phyloP scores from a whole-genome alignment of 2,888 invertebrate genomes.

The Folsomia manolachei region DNA sequence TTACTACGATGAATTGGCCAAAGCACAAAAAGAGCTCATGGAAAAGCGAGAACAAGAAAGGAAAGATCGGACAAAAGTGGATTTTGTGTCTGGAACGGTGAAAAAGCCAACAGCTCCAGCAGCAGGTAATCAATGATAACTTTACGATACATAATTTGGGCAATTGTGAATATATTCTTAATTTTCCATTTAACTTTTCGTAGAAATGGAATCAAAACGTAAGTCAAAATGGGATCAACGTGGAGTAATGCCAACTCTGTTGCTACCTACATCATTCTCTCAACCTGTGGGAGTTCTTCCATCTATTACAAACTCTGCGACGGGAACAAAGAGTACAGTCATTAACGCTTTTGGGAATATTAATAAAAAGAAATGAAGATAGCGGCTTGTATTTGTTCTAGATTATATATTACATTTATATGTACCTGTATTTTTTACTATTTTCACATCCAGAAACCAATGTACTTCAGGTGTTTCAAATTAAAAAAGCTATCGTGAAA shows the following conservation, averaged over 20 bases:
- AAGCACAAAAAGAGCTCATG: conserved; percentile 64
- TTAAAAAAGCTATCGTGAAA: too few relatives aligned
- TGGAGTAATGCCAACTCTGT: conserved; percentile 38
- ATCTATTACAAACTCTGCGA: conserved; percentile 57
- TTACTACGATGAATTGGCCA: conserved; percentile 87
- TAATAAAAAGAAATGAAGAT: conserved; percentile 57
- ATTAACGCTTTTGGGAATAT: conserved; percentile 90
- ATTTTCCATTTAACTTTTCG: background rate
- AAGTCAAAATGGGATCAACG: conserved; percentile 94
- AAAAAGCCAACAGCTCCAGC: conserved; percentile 61
- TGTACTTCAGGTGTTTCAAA: too few relatives aligned
- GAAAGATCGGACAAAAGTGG: conserved; percentile 65
- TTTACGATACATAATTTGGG: too few relatives aligned
- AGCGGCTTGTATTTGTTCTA: too few relatives aligned
- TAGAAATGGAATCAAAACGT: conserved; percentile 55
- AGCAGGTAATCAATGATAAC: conserved; percentile 13
- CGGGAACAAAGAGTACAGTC: conserved; percentile 86
- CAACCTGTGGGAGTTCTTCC: conserved; percentile 52
- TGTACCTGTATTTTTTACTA: too few relatives aligned
- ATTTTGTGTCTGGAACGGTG: conserved; percentile 72
- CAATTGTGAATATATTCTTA: too few relatives aligned
- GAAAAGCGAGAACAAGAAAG: conserved; percentile 73
- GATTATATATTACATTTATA: too few relatives aligned
- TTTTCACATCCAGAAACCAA: too few relatives aligned
- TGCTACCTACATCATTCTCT: conserved; percentile 15